Conservation (phyloP, 2,888 invertebrate species). For the Hololepta plana region DNA sequence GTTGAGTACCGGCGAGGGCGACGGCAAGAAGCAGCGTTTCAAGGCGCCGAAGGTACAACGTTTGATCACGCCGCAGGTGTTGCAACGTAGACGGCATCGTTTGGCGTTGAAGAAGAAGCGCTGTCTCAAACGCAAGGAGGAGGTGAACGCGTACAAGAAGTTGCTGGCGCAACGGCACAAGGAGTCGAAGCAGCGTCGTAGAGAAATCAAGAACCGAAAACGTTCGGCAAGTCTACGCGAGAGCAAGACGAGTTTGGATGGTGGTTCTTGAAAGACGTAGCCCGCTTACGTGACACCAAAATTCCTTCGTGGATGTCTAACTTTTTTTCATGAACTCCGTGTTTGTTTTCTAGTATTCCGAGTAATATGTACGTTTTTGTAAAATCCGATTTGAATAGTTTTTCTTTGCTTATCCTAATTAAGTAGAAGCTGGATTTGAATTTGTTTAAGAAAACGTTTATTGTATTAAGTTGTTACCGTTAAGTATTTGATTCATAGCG, state of each 20-base stretch:
- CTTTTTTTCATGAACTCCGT: too few species aligned
- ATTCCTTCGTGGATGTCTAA: neutral
- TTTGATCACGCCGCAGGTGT: constrained; percentile 51
- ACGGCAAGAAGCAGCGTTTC: constrained; percentile 36
- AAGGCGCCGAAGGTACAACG: constrained; percentile 70
- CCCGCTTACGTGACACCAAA: neutral
- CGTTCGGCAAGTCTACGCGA: constrained; percentile 69
- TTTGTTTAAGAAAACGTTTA: too few species aligned
- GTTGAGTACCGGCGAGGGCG: constrained; percentile 33
- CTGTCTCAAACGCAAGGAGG: constrained; percentile 44
- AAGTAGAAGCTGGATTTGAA: too few species aligned
- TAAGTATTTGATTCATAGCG: too few species aligned
- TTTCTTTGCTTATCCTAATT: too few species aligned
- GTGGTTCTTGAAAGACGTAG: constrained; percentile 28
- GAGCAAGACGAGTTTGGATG: constrained; percentile 62
- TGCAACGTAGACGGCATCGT: constrained; percentile 51
- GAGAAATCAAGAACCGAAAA: constrained; percentile 44
- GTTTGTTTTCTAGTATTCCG: too few species aligned
- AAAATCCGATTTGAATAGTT: too few species aligned
- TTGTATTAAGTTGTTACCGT: too few species aligned
- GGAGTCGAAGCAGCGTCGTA: constrained; percentile 26
- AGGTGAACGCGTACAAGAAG: constrained; percentile 55
- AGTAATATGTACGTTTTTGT: too few species aligned
- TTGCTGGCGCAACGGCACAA: constrained; percentile 53
- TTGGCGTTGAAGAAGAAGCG: constrained; percentile 51